phyloP scores from a whole-genome alignment of 2,888 invertebrate species.

The Agrilus biguttatus region DNA sequence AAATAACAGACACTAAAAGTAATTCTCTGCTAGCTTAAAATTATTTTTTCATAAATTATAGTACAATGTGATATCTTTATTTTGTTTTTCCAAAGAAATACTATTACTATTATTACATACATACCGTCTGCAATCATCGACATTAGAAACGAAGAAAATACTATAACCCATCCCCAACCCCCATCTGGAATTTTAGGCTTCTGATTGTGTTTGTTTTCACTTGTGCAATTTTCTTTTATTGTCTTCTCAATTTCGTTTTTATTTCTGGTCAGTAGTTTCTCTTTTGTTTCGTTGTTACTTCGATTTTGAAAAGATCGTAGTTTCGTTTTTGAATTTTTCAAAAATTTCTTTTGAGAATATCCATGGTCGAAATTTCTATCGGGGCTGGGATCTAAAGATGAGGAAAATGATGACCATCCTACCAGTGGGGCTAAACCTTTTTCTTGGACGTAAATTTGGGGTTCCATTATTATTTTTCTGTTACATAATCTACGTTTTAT shows the following conservation, averaged over 20 bases:
- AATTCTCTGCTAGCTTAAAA: no score
- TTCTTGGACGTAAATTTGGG: conserved; percentile 7
- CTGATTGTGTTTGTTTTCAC: conserved; percentile 16
- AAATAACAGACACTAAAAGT: no score
- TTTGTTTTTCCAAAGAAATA: no score
- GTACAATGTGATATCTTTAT: no score
- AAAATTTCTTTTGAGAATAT: neutral
- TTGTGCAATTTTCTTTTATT: conserved; percentile 10
- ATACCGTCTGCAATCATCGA: conserved; percentile 81
- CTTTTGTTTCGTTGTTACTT: neutral
- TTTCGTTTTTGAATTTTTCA: conserved; percentile 1
- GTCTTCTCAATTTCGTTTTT: conserved; percentile 1
- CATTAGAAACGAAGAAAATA: conserved; percentile 68
- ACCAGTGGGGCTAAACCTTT: conserved; percentile 8
- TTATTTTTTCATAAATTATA: no score
- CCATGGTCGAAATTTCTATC: conserved; percentile 1
- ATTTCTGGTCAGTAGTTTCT: conserved; percentile 3
- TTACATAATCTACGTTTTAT: neutral
- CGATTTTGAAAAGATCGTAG: conserved; percentile 3
- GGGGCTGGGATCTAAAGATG: conserved; percentile 11
- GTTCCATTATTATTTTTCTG: conserved; percentile 7
- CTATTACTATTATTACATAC: no score
- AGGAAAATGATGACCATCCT: conserved; percentile 23
- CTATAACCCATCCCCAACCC: conserved; percentile 85
- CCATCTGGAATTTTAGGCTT: conserved; percentile 59